A percentile compares a stretch with the other conserved stretches of the same genome.
Evolutionary conservation across 1,140 invertebrate species (phyloP).

Genomic region (Chymomyza costata): DNA sequence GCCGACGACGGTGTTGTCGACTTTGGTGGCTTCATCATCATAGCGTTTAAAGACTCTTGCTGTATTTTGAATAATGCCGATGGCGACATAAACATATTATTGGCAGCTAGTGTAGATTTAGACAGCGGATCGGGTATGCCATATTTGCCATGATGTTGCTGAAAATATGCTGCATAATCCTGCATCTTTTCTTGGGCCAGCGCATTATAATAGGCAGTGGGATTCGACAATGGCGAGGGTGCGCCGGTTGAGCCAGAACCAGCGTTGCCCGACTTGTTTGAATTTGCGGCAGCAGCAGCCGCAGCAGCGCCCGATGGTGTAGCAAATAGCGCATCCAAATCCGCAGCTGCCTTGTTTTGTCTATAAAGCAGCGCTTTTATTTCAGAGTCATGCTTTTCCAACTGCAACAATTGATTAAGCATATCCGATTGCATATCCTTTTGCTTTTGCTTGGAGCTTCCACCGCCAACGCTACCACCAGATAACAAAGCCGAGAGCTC

Average conservation of each 20-base stretch:
- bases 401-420: constrained; percentile 66
- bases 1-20: constrained; percentile 55
- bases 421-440: constrained; percentile 65
- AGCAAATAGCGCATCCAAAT: constrained; percentile 66
- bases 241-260: constrained; percentile 14
- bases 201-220: constrained; percentile 66
- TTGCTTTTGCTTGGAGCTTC: constrained; percentile 45
- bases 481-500: constrained; percentile 59
- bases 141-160: constrained; percentile 68
- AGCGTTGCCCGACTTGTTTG: constrained; percentile 8
- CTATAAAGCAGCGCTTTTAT: constrained; percentile 65
- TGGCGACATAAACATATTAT: constrained; percentile 81
- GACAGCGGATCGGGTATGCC: constrained; percentile 81
- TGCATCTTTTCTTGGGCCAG: constrained; percentile 72
- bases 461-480: constrained; percentile 18
- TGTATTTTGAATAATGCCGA: constrained; percentile 76
- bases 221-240: constrained; percentile 47
- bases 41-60: constrained; percentile 76
- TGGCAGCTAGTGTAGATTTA: constrained; percentile 81
- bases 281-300: constrained; percentile 12
- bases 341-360: constrained; percentile 63
- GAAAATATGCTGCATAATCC: constrained; percentile 69
- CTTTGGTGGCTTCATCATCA: constrained; percentile 76
- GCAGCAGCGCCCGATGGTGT: constrained; percentile 45
- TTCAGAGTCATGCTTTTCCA: constrained; percentile 67